Conservation (phyloP, 23 tunicate species). For the Ascidia mentula region DNA sequence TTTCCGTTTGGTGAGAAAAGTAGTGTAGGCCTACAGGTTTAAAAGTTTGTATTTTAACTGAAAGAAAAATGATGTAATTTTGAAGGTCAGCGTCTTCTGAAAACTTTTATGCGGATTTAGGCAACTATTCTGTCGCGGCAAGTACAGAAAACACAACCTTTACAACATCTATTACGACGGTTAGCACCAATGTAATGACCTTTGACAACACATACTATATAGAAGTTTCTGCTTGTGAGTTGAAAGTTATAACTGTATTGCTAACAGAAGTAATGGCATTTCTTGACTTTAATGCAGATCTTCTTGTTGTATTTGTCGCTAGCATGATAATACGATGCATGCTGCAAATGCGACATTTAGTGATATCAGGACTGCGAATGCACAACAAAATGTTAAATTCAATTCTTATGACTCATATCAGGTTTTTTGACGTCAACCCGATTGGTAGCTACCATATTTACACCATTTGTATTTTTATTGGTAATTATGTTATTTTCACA, state of each 20-base stretch:
- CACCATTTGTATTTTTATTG: not conserved
- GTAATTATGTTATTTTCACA: not conserved
- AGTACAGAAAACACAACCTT: too few species aligned
- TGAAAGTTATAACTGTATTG: too few species aligned
- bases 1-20: not conserved
- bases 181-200: not conserved
- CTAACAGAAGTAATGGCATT: too few species aligned
- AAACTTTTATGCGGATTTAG: too few species aligned
- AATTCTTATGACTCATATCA: conserved; percentile 43
- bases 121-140: too few species aligned
- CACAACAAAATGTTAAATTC: conserved; percentile 82
- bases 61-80: not conserved
- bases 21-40: not conserved
- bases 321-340: not conserved
- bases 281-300: not conserved
- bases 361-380: conserved; percentile 35
- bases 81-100: not conserved
- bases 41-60: not conserved
- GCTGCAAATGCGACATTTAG: not conserved
- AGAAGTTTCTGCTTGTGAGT: not conserved
- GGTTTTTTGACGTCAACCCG: too few species aligned
- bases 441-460: too few species aligned
- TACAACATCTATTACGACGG: not conserved
- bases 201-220: not conserved
- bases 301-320: not conserved